Evolutionary conservation across 2,797 vertebrate species (phyloP), one percentile per base, ranked within the genome.

Genomic region (Scolopax rusticola): DNA sequence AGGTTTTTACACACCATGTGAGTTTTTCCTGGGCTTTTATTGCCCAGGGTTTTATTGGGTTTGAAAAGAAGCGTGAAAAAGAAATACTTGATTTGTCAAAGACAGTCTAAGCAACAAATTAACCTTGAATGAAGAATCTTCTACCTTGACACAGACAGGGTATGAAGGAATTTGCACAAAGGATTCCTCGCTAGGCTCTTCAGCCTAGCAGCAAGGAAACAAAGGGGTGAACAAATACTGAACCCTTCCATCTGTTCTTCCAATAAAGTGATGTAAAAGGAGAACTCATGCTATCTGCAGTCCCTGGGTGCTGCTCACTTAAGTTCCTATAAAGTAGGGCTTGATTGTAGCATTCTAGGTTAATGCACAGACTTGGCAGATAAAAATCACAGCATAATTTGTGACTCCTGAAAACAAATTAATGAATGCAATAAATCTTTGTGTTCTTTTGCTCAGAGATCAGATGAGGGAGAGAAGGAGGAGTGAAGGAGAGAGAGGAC

Each of bases 381-480:
- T 78, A 90, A 91, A 85, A 95, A 87, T 87, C 57, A 77, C 27
- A 65, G n/a, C 24, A 51, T 75, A 75, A 75, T 90, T 84, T 95
- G 68, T 93, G 81, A 69, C 56, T 93, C 53, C 54, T 90, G 38
- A 74, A 93, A 93, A 65, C 40, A 84, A 91, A 85, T 81, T 87
- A 67, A 89, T 84, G 61, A 92, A 93, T 32, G 25, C 30, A 79
- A 56, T 94, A 83, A 92, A 84, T 70, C 32, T 53, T 76, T 21
- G 25, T 76, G 32, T 80, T 93, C 45, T 91, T 9, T 76, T 36
- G 79, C 36, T 60, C 23, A 54, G n/a, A 51, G n/a, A 51, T 40
- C 21, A 74, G 41, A 47, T 40, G 51, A 65, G 54, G 59, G 28
- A 47, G 43, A 77, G 36, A 50, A 15, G 12, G 21, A 70, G 15